Conservation (phyloP, 2,113 vertebrate genomes). For the Odontesthes bonariensis region DNA sequence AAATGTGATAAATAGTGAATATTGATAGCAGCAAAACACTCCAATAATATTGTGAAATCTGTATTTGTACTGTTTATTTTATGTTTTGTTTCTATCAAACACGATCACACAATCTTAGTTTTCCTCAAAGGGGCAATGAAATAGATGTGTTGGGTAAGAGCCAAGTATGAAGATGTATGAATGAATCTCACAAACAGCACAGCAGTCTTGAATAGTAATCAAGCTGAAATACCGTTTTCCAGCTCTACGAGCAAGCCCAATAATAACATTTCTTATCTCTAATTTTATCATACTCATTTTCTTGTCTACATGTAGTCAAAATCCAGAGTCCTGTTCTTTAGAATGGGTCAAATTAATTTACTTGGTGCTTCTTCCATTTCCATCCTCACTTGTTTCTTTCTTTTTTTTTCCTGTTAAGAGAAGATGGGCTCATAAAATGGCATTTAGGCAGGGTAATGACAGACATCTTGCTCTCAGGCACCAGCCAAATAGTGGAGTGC, state of each 20-base stretch:
- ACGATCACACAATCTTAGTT: slow-evolving; percentile 36
- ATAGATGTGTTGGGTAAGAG: slow-evolving; percentile 45
- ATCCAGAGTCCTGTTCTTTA: slow-evolving; percentile 12
- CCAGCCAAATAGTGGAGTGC: slow-evolving; percentile 43
- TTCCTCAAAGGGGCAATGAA: slow-evolving; percentile 55
- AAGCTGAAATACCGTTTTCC: slow-evolving; percentile 28
- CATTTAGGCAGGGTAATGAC: slow-evolving; percentile 66
- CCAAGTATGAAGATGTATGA: slow-evolving; percentile 51
- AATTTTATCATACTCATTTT: slow-evolving; percentile 42
- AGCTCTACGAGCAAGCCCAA: neutral
- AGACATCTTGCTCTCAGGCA: slow-evolving; percentile 54
- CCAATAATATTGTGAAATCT: slow-evolving; percentile 22
- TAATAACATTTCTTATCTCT: slow-evolving; percentile 25
- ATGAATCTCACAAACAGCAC: slow-evolving; percentile 32
- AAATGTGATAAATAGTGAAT: slow-evolving; percentile 56
- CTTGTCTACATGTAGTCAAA: slow-evolving; percentile 22
- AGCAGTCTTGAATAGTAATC: slow-evolving; percentile 35
- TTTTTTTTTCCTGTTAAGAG: slow-evolving; percentile 18
- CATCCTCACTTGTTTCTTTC: slow-evolving; percentile 15
- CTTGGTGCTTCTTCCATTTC: slow-evolving; percentile 36
- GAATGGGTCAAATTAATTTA: slow-evolving; percentile 53
- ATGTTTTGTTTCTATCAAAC: slow-evolving; percentile 49
- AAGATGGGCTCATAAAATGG: slow-evolving; percentile 53
- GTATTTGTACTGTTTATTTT: slow-evolving; percentile 46
- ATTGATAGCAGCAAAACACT: slow-evolving; percentile 34